Percentiles rank a stretch among this genome's conserved stretches.
Evolutionary conservation across 2,113 vertebrate genomes (phyloP).

Genomic region (Planiliza haematocheilus): DNA sequence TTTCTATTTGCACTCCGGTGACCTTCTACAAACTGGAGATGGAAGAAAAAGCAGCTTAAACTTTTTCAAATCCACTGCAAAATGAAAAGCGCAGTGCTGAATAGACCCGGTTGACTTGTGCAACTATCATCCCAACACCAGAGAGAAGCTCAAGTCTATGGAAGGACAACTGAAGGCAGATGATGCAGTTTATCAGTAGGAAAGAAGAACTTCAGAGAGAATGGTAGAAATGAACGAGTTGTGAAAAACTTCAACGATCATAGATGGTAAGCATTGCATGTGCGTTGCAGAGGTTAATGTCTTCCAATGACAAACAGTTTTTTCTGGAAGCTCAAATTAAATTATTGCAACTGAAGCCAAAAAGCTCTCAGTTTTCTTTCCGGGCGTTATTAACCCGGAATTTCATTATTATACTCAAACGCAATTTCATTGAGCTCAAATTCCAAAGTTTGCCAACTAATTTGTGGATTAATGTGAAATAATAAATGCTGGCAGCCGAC

Average conservation of each 20-base stretch:
- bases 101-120: too few relatives aligned
- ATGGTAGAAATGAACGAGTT: constrained; percentile 2
- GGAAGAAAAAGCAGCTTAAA: too few relatives aligned
- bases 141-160: constrained; percentile 21
- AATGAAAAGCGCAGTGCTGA: too few relatives aligned
- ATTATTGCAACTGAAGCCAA: constrained; percentile 8
- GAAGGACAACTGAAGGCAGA: neutral
- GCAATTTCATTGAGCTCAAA: constrained; percentile 4
- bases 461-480: constrained; percentile 12
- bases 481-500: constrained; percentile 1
- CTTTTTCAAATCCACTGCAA: too few relatives aligned
- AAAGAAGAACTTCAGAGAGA: neutral
- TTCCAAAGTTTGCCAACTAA: constrained; percentile 18
- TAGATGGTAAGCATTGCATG: neutral
- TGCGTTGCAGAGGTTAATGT: neutral
- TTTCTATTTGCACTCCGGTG: too few relatives aligned
- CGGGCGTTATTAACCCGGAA: constrained; percentile 4
- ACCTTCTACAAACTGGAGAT: too few relatives aligned
- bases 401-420: constrained; percentile 11
- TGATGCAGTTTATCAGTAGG: neutral
- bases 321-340: constrained; percentile 12
- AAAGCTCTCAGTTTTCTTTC: neutral
- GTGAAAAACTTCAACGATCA: neutral
- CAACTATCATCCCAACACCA: neutral
- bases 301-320: neutral